These are phyloP conservation scores for Rhamnusium bicolor DNA, from an alignment of 2,888 invertebrate genomes.

Conservation along the genomic window DNA sequence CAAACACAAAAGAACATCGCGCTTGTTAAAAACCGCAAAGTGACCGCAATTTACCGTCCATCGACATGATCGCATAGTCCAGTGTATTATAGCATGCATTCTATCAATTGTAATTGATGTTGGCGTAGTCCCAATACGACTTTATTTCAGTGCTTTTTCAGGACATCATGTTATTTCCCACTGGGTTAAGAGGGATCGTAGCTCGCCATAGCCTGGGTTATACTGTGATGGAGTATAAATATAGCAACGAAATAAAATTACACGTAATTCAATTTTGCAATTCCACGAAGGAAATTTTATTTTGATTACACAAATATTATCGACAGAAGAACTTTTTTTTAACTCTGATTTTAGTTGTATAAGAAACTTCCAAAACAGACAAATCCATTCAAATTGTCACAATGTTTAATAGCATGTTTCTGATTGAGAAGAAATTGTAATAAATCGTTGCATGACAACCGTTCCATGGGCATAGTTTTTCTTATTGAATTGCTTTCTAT, in stretches of 20 bases:
- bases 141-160: conserved; percentile 63
- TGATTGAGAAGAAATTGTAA: too few species aligned
- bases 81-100: conserved; percentile 49
- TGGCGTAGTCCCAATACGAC: conserved; percentile 58
- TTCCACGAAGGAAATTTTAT: conserved; percentile 41
- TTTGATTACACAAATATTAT: conserved; percentile 30
- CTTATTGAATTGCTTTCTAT: too few species aligned
- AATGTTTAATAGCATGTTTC: too few species aligned
- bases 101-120: conserved; percentile 64
- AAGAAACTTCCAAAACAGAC: neutral
- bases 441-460: too few species aligned
- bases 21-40: conserved; percentile 16
- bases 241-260: conserved; percentile 50
- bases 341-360: neutral
- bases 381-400: too few species aligned
- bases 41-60: conserved; percentile 21
- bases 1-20: neutral
- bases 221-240: conserved; percentile 56
- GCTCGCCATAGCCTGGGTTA: conserved; percentile 39
- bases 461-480: too few species aligned
- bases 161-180: conserved; percentile 68
- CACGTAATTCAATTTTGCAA: conserved; percentile 52
- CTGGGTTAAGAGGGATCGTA: conserved; percentile 52
- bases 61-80: neutral
- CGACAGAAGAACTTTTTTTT: neutral